These are phyloP conservation scores for Myiotriccus ornatus DNA, from an alignment of 2,797 vertebrate species.

Conservation along the genomic window DNA sequence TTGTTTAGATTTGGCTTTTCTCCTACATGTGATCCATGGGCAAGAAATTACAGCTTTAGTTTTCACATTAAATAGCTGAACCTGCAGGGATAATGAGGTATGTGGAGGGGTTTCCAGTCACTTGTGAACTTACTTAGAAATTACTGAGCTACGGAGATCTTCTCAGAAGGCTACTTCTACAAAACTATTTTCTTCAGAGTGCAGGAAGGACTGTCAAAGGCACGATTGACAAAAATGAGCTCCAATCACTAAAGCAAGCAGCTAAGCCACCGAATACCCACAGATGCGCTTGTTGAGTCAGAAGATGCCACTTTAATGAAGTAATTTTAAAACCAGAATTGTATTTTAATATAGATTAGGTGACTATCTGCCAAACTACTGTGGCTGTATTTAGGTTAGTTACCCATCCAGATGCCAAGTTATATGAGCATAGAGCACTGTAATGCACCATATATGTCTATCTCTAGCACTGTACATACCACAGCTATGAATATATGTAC, in stretches of 20 bases:
- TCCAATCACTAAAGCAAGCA: neutral
- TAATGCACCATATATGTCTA: slow-evolving; percentile 56
- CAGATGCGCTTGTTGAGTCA: neutral
- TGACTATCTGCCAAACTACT: neutral
- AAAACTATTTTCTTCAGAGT: neutral
- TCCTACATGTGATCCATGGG: neutral
- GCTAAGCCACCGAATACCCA: neutral
- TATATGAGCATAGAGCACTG: neutral
- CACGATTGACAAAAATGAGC: neutral
- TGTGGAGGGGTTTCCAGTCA: neutral
- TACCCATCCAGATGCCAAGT: neutral
- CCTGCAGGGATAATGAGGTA: neutral
- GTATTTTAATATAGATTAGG: slow-evolving; percentile 23
- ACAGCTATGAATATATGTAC: slow-evolving; percentile 28
- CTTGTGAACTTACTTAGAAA: neutral
- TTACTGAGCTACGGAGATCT: neutral
- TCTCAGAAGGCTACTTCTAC: neutral
- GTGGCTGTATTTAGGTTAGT: slow-evolving; percentile 12
- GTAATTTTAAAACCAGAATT: slow-evolving; percentile 1
- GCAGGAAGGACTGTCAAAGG: neutral
- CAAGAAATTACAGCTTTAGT: neutral
- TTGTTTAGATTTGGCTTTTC: neutral
- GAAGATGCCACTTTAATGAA: slow-evolving; percentile 31
- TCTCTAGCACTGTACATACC: slow-evolving; percentile 43
- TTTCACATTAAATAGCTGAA: neutral